Conservation (phyloP, 2,888 invertebrate species). For the Agapostemon virescens region DNA sequence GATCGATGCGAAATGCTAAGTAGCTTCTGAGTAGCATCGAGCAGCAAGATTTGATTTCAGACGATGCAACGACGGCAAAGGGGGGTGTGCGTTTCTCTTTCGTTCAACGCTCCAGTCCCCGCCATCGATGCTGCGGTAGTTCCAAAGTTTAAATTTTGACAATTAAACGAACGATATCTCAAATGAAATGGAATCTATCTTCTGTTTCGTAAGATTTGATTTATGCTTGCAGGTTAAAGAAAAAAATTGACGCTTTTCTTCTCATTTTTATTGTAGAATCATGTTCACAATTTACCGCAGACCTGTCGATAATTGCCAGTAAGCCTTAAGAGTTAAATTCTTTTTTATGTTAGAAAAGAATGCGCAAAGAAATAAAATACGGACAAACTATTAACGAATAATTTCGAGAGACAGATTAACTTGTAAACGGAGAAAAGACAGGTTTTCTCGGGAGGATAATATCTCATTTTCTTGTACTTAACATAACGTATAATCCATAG, state of each 20-base stretch:
- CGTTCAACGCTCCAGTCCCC: not conserved
- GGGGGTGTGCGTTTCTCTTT: too few relatives aligned
- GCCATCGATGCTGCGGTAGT: not conserved
- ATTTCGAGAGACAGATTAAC: not conserved
- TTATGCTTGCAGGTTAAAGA: slow-evolving; percentile 4
- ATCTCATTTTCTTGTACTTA: not conserved
- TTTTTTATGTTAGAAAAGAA: slow-evolving; percentile 35
- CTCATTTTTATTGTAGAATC: slow-evolving; percentile 6
- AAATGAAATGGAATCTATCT: slow-evolving; percentile 44
- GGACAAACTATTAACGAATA: not conserved
- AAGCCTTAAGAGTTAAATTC: slow-evolving; percentile 47
- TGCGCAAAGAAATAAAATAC: slow-evolving; percentile 6
- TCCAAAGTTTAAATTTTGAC: not conserved
- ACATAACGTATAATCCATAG: not conserved
- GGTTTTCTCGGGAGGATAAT: not conserved
- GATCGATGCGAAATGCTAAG: not conserved
- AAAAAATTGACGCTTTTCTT: not conserved
- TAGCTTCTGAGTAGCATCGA: too few relatives aligned
- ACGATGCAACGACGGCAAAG: too few relatives aligned
- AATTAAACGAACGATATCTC: too few relatives aligned
- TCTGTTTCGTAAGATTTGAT: slow-evolving; percentile 67
- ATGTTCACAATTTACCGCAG: not conserved
- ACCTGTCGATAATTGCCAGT: slow-evolving; percentile 37
- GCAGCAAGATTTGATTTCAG: too few relatives aligned
- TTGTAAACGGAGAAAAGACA: not conserved